Base-by-base conservation (phyloP, 2,888 invertebrate species). In the Plusia festucae region DNA sequence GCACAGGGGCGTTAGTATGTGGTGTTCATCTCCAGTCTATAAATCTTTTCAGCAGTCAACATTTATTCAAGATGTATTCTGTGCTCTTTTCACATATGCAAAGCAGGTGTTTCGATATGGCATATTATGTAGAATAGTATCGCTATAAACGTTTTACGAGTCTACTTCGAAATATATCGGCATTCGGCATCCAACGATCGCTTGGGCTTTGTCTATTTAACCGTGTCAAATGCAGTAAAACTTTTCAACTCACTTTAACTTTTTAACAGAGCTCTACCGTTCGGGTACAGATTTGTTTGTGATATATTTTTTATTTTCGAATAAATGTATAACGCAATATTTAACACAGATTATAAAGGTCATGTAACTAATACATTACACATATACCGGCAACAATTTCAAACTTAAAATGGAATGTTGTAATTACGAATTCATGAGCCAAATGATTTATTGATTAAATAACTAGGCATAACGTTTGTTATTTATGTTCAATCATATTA, bases 101-200 rank as follows among this genome's bases (percentile, higher is more conserved):
- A 83, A 85, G 77, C 81, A 87, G 44, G 51, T 60, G 63, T 65
- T 58, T 78, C 82, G 82, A 86, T 84, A 85, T 79, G 75, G 81
- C 80, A 60, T 76, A n/a, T n/a, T n/a, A 77, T 82, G 83, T 81
- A 85, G 73, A 78, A 70, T 78, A 81, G 79, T 81, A 81, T 78
- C 73, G 77, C 81, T 75, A 85, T 88, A 87, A 88, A 88, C 74
- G 82, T 87, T 90, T 90, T 87, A 90, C 82, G 87, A 86, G 68
- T 62, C 69, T 74, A 80, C 78, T 82, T 82, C 74, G 83, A 77
- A 82, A 73, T 73, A 79, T 83, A 84, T 82, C 73, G 82, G 77
- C 77, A 73, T 79, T 84, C 76, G 74, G 70, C 79, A 80, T 73
- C 75, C 78, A 78, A 68, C 78, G 74, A 82, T 80, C 72, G 76